Evolutionary conservation across 1,140 invertebrate species (phyloP).

Genomic region (Drosophila gunungcola): DNA sequence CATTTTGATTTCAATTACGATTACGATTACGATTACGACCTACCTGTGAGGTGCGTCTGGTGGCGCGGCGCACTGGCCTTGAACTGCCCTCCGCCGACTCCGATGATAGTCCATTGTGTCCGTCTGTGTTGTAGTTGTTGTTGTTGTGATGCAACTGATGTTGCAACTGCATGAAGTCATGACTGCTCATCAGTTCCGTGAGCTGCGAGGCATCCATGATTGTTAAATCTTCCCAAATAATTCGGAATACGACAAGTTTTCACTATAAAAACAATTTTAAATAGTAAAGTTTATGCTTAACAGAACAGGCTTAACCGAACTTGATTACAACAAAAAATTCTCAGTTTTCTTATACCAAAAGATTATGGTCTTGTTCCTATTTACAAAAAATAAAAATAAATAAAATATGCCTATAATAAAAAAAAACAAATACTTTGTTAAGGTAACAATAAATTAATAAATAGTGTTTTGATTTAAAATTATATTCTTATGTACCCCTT

Average conservation of each 20-base stretch:
- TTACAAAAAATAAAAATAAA: too few species aligned
- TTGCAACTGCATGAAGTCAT: constrained; percentile 74
- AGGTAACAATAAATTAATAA: too few species aligned
- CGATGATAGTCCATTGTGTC: constrained; percentile 67
- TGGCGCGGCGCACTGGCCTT: constrained; percentile 67
- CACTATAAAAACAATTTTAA: neutral
- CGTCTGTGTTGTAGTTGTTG: constrained; percentile 76
- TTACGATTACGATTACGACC: too few species aligned
- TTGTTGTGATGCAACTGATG: constrained; percentile 75
- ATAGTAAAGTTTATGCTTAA: neutral
- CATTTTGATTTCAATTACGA: too few species aligned
- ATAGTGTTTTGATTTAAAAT: too few species aligned
- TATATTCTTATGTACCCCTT: too few species aligned
- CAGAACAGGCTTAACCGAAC: too few species aligned
- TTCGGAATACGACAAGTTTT: neutral
- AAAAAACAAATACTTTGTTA: too few species aligned
- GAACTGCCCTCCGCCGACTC: constrained; percentile 68
- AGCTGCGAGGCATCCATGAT: constrained; percentile 74
- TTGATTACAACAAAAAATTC: too few species aligned
- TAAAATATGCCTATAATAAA: too few species aligned
- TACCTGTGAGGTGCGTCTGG: constrained; percentile 80
- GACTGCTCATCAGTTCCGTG: constrained; percentile 73
- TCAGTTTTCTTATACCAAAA: too few species aligned
- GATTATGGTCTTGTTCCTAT: too few species aligned
- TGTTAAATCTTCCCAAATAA: neutral